Evolutionary conservation across 2,113 vertebrate species (phyloP), one percentile per base, ranked within the genome.

Genomic region (Syngnathoides biaculeatus): DNA sequence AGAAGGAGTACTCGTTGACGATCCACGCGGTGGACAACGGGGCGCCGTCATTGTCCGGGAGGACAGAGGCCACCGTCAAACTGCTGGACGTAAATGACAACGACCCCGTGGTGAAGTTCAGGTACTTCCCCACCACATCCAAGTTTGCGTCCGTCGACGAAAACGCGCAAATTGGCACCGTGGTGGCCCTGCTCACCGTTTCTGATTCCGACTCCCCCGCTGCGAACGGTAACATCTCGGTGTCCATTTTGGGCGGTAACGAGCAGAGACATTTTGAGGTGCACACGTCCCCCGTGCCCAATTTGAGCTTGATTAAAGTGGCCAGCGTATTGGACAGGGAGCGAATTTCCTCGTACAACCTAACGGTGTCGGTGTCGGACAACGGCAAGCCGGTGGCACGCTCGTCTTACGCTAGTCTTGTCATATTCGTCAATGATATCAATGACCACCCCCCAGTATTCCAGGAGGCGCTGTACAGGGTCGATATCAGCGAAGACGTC

Each of bases 391-490:
- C 94, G 0, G 79, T 88, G 66, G 91, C 95, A 20, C 92, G 97
- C 55, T 98, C 96, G 0, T 98, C 97, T 0, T 95, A 95, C 35
- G 97, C 97, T 42, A 98, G 96, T 81, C 80, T 99, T 77, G 94
- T 99, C 69, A 98, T 99, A 79, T 97, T 97, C 66, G 95, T 99
- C 59, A 98, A 98, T 4, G 97, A 99, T 83, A 95, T 98, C 77
- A 98, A 98, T 0, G 97, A 99, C 84, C 97, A 99, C 84, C 95
- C 97, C 0, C 97, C 96, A 0, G 92, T 97, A 72, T 99, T 99
- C 4, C 94, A 95, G 55, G 93, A 96, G 81, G 88, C 89, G 0
- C 87, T 94, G 79, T 98, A 98, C 88, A 84, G 89, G 63, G 96
- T 96, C 62, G 93, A 95, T 74, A 93, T 99, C 86, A 95, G 94